These are phyloP conservation scores for Fulica atra DNA, from an alignment of 2,113 vertebrate genomes.

Conservation along the genomic window DNA sequence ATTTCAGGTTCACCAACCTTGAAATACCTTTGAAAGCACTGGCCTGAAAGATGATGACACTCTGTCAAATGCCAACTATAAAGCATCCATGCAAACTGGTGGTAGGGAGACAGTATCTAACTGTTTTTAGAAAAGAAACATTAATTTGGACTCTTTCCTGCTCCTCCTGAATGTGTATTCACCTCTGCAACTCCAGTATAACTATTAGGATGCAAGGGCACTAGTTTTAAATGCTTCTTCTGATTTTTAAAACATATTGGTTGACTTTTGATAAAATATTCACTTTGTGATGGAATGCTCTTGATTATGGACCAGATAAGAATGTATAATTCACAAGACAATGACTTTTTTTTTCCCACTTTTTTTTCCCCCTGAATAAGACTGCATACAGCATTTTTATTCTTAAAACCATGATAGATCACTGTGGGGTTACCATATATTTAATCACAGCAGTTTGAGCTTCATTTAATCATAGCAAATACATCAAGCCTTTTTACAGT, in stretches of 20 bases:
- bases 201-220: constrained; percentile 8
- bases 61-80: background rate
- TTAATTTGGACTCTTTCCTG: background rate
- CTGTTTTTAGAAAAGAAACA: background rate
- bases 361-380: background rate
- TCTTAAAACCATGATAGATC: constrained; percentile 46
- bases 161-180: background rate
- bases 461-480: constrained; percentile 31
- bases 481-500: background rate
- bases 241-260: constrained; percentile 58
- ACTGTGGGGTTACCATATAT: constrained; percentile 33
- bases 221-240: constrained; percentile 33
- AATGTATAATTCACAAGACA: constrained; percentile 40
- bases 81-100: background rate
- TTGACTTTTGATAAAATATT: constrained; percentile 67
- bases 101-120: background rate
- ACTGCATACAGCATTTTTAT: constrained; percentile 31
- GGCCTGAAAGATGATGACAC: background rate
- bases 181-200: background rate
- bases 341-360: background rate
- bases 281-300: constrained; percentile 49
- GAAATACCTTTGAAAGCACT: background rate
- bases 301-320: constrained; percentile 46
- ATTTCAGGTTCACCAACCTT: background rate
- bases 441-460: constrained; percentile 36